Evolutionary conservation across 1,140 invertebrate genomes (phyloP).

Genomic region (Apis dorsata): DNA sequence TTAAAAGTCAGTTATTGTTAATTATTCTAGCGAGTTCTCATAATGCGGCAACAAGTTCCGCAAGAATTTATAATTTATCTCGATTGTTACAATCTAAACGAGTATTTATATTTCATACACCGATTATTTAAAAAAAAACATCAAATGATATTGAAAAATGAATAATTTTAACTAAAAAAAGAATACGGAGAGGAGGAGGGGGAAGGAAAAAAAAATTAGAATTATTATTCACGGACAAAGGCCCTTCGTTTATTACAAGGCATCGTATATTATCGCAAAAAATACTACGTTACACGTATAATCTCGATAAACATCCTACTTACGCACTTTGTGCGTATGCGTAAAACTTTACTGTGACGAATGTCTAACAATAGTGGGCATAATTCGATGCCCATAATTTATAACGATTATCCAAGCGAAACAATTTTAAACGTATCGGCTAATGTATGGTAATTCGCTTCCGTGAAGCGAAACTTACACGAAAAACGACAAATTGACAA

Average conservation of each 20-base stretch:
- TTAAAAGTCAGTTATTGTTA: too few species aligned
- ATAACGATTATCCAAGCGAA: neutral
- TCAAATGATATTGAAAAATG: too few species aligned
- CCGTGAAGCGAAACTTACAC: neutral
- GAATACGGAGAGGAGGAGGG: too few species aligned
- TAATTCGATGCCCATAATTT: neutral
- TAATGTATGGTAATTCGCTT: conserved; percentile 23
- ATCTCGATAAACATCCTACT: neutral
- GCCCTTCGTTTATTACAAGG: neutral
- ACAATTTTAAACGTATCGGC: neutral
- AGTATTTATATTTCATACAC: too few species aligned
- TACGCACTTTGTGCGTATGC: neutral
- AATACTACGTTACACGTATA: neutral
- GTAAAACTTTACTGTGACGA: neutral
- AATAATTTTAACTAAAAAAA: too few species aligned
- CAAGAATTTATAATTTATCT: too few species aligned
- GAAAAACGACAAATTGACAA: conserved; percentile 4
- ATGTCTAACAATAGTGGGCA: neutral
- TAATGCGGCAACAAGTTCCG: too few species aligned
- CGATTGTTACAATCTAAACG: too few species aligned
- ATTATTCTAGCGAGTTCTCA: too few species aligned
- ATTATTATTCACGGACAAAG: too few species aligned
- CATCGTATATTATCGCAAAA: neutral
- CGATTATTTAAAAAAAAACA: too few species aligned
- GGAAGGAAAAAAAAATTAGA: too few species aligned